These are phyloP conservation scores for Keiferia lycopersicella DNA, from an alignment of 2,888 invertebrate species.

Conservation along the genomic window DNA sequence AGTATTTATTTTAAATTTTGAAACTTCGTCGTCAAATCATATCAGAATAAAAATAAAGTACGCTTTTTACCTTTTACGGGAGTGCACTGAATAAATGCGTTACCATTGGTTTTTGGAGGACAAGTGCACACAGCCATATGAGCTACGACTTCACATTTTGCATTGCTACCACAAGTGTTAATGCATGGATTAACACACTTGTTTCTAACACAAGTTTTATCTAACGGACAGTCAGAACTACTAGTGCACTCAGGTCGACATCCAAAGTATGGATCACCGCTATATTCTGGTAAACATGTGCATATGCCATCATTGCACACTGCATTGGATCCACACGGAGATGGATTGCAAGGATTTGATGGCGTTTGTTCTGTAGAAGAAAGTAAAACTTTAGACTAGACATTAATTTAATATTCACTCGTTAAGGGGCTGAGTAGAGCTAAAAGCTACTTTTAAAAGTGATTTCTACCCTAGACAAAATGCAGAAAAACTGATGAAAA, in stretches of 20 bases:
- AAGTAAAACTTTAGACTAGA: not conserved
- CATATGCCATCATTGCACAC: conserved; percentile 82
- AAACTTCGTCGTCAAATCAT: conserved; percentile 25
- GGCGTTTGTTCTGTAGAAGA: conserved; percentile 53
- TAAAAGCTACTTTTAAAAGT: too few relatives aligned
- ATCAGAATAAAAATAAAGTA: not conserved
- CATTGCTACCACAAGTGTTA: conserved; percentile 88
- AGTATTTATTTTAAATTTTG: not conserved
- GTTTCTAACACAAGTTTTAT: conserved; percentile 86
- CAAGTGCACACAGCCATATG: conserved; percentile 90
- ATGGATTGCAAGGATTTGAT: conserved; percentile 82
- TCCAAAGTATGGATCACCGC: conserved; percentile 85
- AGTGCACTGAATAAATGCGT: conserved; percentile 86
- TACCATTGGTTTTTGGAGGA: conserved; percentile 85
- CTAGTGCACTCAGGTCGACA: conserved; percentile 88
- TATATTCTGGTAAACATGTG: conserved; percentile 82
- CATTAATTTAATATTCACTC: too few relatives aligned
- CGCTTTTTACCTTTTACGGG: conserved; percentile 74
- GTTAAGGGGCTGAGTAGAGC: too few relatives aligned
- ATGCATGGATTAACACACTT: conserved; percentile 88
- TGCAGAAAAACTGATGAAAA: too few relatives aligned
- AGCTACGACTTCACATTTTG: conserved; percentile 86
- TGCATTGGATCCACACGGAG: conserved; percentile 85
- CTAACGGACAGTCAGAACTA: conserved; percentile 86
- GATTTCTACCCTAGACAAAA: too few relatives aligned